Evolutionary conservation across 2,797 vertebrate species (phyloP), one percentile per base, ranked within the genome.

Genomic region (Falco peregrinus): DNA sequence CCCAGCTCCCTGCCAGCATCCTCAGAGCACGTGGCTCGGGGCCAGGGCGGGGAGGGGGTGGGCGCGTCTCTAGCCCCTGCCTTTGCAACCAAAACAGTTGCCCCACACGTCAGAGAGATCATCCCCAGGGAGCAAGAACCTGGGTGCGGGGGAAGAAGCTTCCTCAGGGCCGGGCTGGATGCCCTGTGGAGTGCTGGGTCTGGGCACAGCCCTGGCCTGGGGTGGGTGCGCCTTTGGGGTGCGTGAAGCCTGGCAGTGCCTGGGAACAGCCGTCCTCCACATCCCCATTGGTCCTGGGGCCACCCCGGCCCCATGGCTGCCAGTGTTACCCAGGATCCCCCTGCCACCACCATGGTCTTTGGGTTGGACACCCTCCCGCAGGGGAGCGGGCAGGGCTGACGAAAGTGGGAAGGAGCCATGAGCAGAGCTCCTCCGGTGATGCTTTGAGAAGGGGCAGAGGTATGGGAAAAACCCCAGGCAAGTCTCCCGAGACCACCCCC

Each of bases 221-320:
- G 41, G 22, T 8, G n/a, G 70, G 77, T 6, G 37, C 13, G 6
- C 1, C 10, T 28, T 9, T 2, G 19, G 79, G 50, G n/a, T 0
- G 5, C 68, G 4, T 25, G 12, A 47, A 50, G 25, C 9, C 17
- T 31, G 45, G 74, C 39, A 56, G 5, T 0, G 13, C 21, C 20
- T 4, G 0, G 41, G 41, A 17, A 5, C 0, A 3, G 35, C 4
- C 0, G 0, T 19, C 28, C 43, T 18, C 7, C 71, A 21, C 9
- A 8, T 21, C 57, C 54, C 59, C 21, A 1, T 11, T 18, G 31
- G 25, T 54, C 29, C 39, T 4, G 4, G 45, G 28, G 13, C 21
- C 54, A 26, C 45, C 37, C 56, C 8, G 2, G 25, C 25, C 37
- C 22, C 59, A 41, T 18, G 41, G 33, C 20, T 48, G 29, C 47